Conservation (phyloP, 1,140 invertebrate species). For the Dreissena polymorpha region DNA sequence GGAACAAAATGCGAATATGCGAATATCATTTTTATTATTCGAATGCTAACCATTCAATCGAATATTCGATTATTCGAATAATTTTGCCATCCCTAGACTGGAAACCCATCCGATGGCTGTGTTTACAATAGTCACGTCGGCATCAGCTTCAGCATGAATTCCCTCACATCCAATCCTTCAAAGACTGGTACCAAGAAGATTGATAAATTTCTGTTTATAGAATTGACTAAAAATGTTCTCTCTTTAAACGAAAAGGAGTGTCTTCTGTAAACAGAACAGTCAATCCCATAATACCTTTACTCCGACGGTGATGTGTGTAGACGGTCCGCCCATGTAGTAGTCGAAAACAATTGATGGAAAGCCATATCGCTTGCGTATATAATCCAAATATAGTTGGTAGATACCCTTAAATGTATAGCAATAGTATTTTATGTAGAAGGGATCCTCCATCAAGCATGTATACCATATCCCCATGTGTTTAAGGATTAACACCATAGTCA, state of each 20-base stretch:
- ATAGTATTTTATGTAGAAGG: slow-evolving; percentile 54
- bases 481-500: neutral
- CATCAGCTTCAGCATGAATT: slow-evolving; percentile 16
- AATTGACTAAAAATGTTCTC: slow-evolving; percentile 42
- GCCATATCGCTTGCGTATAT: slow-evolving; percentile 2
- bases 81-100: too few species aligned
- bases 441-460: slow-evolving; percentile 62
- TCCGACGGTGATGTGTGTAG: slow-evolving; percentile 9
- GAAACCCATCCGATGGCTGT: neutral
- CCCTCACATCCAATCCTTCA: neutral
- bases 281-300: neutral
- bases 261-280: neutral
- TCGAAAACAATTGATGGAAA: slow-evolving; percentile 21
- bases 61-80: too few species aligned
- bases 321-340: slow-evolving; percentile 6
- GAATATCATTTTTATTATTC: too few species aligned
- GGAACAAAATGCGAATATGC: too few species aligned
- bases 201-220: slow-evolving; percentile 16
- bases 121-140: slow-evolving; percentile 3
- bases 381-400: slow-evolving; percentile 4
- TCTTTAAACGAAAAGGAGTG: slow-evolving; percentile 38
- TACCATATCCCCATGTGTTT: neutral
- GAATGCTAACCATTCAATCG: too few species aligned
- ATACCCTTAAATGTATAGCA: slow-evolving; percentile 41
- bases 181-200: neutral